A percentile compares a stretch with the other conserved stretches of the same genome.
Conservation (phyloP, 2,113 vertebrate species). For the Poeciliopsis retropinna region DNA sequence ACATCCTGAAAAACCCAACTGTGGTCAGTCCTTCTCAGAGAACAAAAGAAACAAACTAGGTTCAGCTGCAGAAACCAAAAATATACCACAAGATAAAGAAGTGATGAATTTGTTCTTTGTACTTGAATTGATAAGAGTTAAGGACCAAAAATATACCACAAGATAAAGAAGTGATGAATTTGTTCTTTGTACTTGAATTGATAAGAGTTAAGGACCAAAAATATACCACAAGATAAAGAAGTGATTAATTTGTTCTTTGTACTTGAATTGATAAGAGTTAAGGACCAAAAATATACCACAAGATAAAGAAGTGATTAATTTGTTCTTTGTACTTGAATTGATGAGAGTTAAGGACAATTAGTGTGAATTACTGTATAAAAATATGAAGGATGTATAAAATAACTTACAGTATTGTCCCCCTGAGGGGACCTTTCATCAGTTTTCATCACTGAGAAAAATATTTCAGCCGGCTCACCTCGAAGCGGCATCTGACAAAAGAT, state of each 20-base stretch:
- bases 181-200: not conserved
- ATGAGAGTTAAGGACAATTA: not conserved
- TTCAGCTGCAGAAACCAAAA: not conserved
- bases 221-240: not conserved
- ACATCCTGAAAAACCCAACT: not conserved
- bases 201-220: not conserved
- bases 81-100: not conserved
- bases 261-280: not conserved
- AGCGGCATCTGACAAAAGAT: slow-evolving; percentile 80
- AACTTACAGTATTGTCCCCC: slow-evolving; percentile 88
- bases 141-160: too few relatives aligned
- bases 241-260: not conserved
- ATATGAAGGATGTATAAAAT: not conserved
- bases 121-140: not conserved
- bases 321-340: not conserved
- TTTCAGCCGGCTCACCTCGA: slow-evolving; percentile 86
- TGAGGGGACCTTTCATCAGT: slow-evolving; percentile 86
- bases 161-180: not conserved
- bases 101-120: not conserved
- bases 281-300: not conserved
- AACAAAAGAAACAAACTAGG: not conserved
- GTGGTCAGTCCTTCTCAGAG: not conserved
- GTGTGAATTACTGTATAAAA: not conserved
- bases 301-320: not conserved
- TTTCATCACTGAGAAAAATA: slow-evolving; percentile 92